Percentiles rank a stretch among this genome's conserved stretches.
Conservation (phyloP, 2,888 invertebrate genomes). For the Corbicula japonica region DNA sequence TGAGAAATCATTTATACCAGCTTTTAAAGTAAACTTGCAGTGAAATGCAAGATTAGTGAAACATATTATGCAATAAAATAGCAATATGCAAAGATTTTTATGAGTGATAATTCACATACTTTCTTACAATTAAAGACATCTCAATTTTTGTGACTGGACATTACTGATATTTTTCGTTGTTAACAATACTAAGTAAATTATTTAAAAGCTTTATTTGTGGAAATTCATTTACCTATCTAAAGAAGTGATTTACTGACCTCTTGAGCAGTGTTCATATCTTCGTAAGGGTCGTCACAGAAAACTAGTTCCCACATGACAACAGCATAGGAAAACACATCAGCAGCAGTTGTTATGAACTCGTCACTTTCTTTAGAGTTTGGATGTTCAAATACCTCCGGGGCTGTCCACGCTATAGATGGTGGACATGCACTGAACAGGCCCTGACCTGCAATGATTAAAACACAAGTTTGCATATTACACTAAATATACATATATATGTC, state of each 20-base stretch:
- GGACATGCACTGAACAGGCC: constrained; percentile 82
- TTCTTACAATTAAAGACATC: too few relatives aligned
- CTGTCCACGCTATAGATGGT: constrained; percentile 83
- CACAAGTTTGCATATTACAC: too few relatives aligned
- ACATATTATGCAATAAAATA: too few relatives aligned
- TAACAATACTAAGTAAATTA: not conserved
- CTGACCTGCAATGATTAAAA: constrained; percentile 75
- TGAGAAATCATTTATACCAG: too few relatives aligned
- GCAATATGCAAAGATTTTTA: too few relatives aligned
- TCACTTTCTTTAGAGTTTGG: constrained; percentile 71
- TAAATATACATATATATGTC: too few relatives aligned
- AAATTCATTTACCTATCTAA: not conserved
- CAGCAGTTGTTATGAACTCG: constrained; percentile 73
- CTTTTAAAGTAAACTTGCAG: too few relatives aligned
- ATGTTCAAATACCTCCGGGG: constrained; percentile 81
- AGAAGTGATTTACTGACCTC: constrained; percentile 71
- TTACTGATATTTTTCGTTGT: too few relatives aligned
- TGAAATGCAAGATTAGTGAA: too few relatives aligned
- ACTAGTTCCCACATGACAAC: constrained; percentile 84
- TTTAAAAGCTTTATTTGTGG: not conserved
- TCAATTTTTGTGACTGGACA: too few relatives aligned
- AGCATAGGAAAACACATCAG: constrained; percentile 84
- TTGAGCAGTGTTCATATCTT: constrained; percentile 78
- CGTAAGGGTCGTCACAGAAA: constrained; percentile 81
- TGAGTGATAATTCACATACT: too few relatives aligned